phyloP scores from a whole-genome alignment of 1,140 invertebrate species.

The Drosophila baimaii region DNA sequence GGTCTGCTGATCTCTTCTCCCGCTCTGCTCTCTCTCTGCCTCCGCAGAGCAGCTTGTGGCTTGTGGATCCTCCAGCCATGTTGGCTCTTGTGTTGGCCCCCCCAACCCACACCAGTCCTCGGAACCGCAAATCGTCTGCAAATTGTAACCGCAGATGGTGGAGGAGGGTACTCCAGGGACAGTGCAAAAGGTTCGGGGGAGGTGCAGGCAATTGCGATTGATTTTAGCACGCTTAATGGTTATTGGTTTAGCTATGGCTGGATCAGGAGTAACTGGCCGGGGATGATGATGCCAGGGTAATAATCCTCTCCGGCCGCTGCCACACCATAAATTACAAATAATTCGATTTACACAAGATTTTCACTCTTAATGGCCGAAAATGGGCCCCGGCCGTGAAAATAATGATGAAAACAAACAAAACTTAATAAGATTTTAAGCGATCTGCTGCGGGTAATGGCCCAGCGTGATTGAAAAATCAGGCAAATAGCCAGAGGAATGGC shows the following conservation, averaged over 20 bases:
- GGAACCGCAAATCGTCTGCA: conserved; percentile 79
- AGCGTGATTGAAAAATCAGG: conserved; percentile 64
- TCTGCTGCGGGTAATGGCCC: conserved; percentile 50
- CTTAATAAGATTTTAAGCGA: conserved; percentile 77
- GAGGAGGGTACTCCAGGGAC: conserved; percentile 30
- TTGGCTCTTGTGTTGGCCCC: conserved; percentile 48
- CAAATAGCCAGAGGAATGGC: conserved; percentile 34
- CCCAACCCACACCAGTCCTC: conserved; percentile 10
- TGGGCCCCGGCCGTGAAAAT: conserved; percentile 79
- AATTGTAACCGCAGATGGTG: conserved; percentile 71
- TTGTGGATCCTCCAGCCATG: conserved; percentile 49
- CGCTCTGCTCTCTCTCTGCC: background rate
- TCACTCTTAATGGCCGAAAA: conserved; percentile 82
- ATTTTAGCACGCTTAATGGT: conserved; percentile 82
- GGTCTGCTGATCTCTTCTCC: conserved; percentile 44
- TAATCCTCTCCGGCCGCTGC: conserved; percentile 70
- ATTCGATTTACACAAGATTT: conserved; percentile 83
- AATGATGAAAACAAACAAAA: conserved; percentile 83
- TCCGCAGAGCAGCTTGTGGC: conserved; percentile 16
- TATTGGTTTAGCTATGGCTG: conserved; percentile 76
- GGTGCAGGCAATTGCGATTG: conserved; percentile 64
- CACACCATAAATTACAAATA: conserved; percentile 83
- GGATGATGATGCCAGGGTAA: conserved; percentile 59
- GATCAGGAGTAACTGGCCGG: conserved; percentile 35
- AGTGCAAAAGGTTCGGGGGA: conserved; percentile 13